Conservation (phyloP, 1,140 invertebrate genomes). For the Saxidomus purpurata region DNA sequence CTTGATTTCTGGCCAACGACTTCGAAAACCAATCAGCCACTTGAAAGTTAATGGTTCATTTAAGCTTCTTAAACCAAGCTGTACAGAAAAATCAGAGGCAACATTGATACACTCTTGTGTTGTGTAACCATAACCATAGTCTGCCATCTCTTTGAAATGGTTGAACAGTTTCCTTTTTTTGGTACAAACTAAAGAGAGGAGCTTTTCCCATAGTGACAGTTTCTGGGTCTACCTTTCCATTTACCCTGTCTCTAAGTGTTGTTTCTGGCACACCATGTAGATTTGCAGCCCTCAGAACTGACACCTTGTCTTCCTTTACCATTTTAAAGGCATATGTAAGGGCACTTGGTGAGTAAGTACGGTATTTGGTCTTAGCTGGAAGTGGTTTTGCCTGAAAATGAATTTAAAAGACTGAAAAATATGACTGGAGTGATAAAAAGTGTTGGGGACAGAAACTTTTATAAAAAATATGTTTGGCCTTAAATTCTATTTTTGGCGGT, state of each 20-base stretch:
- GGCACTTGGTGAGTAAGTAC: neutral
- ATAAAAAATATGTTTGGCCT: neutral
- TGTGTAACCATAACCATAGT: neutral
- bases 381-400: neutral
- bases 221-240: neutral
- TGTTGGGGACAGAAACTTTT: neutral
- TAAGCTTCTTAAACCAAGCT: neutral
- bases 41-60: neutral
- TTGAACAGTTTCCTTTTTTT: neutral
- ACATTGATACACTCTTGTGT: neutral
- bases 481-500: too few species aligned
- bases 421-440: neutral
- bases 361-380: neutral
- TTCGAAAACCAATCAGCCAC: neutral
- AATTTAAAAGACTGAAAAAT: neutral
- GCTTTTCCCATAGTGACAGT: neutral
- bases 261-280: slow-evolving; percentile 6
- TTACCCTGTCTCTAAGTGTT: slow-evolving; percentile 24
- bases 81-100: neutral
- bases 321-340: neutral
- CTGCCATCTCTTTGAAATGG: too few species aligned
- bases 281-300: neutral
- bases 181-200: neutral
- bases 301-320: neutral
- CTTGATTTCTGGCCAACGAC: too few species aligned